Base-by-base conservation (phyloP, 2,888 invertebrate genomes). In the Cylloceria caligata region DNA sequence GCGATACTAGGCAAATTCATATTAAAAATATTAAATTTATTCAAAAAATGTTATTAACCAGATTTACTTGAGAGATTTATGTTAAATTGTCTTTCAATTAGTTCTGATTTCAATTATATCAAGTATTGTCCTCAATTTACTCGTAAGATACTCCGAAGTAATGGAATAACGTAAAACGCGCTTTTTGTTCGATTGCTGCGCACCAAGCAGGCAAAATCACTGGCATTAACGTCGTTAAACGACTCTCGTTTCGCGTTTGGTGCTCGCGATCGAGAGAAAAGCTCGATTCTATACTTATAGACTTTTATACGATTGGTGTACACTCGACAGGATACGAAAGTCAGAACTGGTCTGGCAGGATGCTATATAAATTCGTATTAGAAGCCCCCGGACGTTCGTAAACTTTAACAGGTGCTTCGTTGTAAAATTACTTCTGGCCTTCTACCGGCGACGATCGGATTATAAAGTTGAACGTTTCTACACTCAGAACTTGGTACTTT, bases 391-490 rank as follows among this genome's bases (percentile, higher is more conserved):
- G 55, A 75, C 73, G 60, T 84, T 85, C 82, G 83, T 64, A 84
- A 89, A 90, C 87, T 90, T 88, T 83, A 84, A 87, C 87, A 85
- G 86, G 87, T 87, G 86, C 86, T 83, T 85, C 84, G 83, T 87
- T 84, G 86, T 88, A 89, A 89, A 64, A 90, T 89, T 88, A 89
- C 87, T 87, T 76, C 60, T 60, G 60, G 74, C 73, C 55, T 75
- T 73, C 73, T 69, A 80, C 83, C 82, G 85, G 82, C 86, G 83
- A 85, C 88, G 88, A 90, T 91, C 88, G 88, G 91, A 91, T 92
- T 92, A 91, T 90, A 87, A 91, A 91, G 91, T 91, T 91, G 88
- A 89, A 90, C 88, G 88, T 89, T 90, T 88, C 88, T 49, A 24
- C 47, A 76, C 57, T 36, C 49, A 42, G 87, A 90, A 90, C 90